Evolutionary conservation across 2,888 invertebrate species (phyloP), one percentile per base, ranked within the genome.

Genomic region (Rugalucina vietnamica): DNA sequence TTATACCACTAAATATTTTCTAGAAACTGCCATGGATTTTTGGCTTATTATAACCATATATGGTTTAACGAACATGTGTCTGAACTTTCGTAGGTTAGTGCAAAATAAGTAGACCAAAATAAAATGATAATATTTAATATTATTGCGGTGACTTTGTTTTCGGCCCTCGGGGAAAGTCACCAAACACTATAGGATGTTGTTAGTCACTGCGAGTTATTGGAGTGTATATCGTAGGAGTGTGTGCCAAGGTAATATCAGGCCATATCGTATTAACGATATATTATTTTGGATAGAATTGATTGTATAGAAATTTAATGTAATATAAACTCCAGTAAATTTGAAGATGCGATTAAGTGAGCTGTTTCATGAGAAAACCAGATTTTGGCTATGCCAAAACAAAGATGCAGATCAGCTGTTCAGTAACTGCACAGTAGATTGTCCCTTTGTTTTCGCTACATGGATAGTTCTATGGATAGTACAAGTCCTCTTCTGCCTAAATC

Each of bases 301-400:
- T 29, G 65, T 65, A 65, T 34, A 65, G 65, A 65, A 65, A 60
- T 65, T 65, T 65, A 34, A 65, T 65, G 65, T 34, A 65, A 65
- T 34, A 32, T 3, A 34, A 65, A 34, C 65, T 32, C 34, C n/a
- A 34, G 21, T 65, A 34, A 18, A 65, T 32, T 43, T n/a, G 43
- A 24, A 3, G 65, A 32, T 65, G 34, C 21, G 65, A 34, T 34
- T 34, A n/a, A 54, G 54, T 54, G n/a, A n/a, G 8, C 21, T 65
- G n/a, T n/a, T n/a, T n/a, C n/a, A n/a, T n/a, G n/a, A n/a, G n/a
- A n/a, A n/a, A n/a, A n/a, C n/a, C n/a, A n/a, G n/a, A n/a, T n/a
- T n/a, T n/a, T n/a, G n/a, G n/a, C n/a, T n/a, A n/a, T n/a, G n/a
- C n/a, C n/a, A n/a, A n/a, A n/a, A n/a, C n/a, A n/a, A n/a, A n/a